These are phyloP conservation scores for Drosophila engyochracea DNA, from an alignment of 2,888 invertebrate species.

Conservation along the genomic window DNA sequence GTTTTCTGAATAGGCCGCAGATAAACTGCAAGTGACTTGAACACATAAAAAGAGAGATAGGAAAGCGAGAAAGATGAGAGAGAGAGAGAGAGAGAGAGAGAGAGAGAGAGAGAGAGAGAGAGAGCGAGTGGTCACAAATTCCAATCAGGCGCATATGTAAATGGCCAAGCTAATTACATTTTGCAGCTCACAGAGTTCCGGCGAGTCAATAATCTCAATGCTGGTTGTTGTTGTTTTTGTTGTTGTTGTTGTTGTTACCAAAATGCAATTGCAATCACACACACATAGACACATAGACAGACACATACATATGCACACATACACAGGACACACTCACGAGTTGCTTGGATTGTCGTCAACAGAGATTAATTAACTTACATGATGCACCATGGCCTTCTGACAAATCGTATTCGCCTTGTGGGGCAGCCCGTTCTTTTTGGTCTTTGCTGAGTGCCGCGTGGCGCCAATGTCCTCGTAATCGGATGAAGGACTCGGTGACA, in stretches of 20 bases:
- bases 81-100: background rate
- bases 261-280: slow-evolving; percentile 43
- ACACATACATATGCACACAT: background rate
- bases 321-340: background rate
- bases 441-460: slow-evolving; percentile 83
- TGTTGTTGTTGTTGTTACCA: slow-evolving; percentile 7
- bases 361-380: slow-evolving; percentile 87
- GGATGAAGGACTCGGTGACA: slow-evolving; percentile 89
- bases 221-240: slow-evolving; percentile 1
- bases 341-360: slow-evolving; percentile 8
- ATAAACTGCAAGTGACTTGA: slow-evolving; percentile 52
- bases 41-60: slow-evolving; percentile 1
- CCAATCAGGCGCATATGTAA: slow-evolving; percentile 63
- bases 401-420: slow-evolving; percentile 86
- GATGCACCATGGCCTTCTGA: slow-evolving; percentile 89
- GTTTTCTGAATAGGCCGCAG: slow-evolving; percentile 42
- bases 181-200: slow-evolving; percentile 49
- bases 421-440: slow-evolving; percentile 84
- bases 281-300: slow-evolving; percentile 15
- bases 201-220: slow-evolving; percentile 29
- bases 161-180: slow-evolving; percentile 74
- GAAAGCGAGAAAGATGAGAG: slow-evolving; percentile 6
- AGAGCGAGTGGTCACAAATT: slow-evolving; percentile 31
- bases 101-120: background rate
- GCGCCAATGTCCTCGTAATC: slow-evolving; percentile 90